These are phyloP conservation scores for Tetragnatha versicolor DNA, from an alignment of 1,140 invertebrate species.

Conservation along the genomic window DNA sequence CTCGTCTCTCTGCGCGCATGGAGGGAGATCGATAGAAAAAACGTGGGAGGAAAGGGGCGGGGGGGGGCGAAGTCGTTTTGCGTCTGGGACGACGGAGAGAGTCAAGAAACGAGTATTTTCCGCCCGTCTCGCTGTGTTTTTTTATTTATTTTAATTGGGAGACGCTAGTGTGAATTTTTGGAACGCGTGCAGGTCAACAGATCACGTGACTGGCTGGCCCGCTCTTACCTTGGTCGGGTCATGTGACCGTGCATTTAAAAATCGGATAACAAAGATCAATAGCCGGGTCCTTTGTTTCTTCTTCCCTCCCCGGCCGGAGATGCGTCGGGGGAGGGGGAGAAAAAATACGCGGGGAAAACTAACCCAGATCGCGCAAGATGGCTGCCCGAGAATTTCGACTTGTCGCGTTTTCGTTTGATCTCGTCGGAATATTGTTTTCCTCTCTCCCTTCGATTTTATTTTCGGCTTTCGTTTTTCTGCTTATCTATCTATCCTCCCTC, in stretches of 20 bases:
- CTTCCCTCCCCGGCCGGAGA: neutral
- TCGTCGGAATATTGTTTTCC: conserved; percentile 1
- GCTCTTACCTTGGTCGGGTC: conserved; percentile 29
- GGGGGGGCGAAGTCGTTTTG: neutral
- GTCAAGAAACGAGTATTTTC: neutral
- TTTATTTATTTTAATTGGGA: conserved; percentile 23
- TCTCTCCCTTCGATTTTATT: neutral
- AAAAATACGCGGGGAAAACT: conserved; percentile 27
- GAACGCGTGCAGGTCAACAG: conserved; percentile 29
- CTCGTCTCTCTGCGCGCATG: conserved; percentile 23
- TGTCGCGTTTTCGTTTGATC: neutral
- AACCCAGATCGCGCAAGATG: conserved; percentile 43
- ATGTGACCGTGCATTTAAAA: conserved; percentile 52
- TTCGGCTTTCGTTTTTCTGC: neutral
- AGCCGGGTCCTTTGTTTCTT: conserved; percentile 51
- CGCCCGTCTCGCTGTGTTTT: conserved; percentile 1
- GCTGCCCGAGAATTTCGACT: conserved; percentile 28
- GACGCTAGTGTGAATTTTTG: conserved; percentile 26
- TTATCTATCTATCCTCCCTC: neutral
- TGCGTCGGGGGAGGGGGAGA: conserved; percentile 13
- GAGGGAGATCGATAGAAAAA: conserved; percentile 49
- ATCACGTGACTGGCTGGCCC: conserved; percentile 26
- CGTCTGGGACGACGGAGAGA: neutral
- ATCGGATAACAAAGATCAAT: conserved; percentile 49
- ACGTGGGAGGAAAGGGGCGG: conserved; percentile 7